These are phyloP conservation scores for Hypomecis atomaria DNA, from an alignment of 2,888 invertebrate genomes.

Conservation along the genomic window DNA sequence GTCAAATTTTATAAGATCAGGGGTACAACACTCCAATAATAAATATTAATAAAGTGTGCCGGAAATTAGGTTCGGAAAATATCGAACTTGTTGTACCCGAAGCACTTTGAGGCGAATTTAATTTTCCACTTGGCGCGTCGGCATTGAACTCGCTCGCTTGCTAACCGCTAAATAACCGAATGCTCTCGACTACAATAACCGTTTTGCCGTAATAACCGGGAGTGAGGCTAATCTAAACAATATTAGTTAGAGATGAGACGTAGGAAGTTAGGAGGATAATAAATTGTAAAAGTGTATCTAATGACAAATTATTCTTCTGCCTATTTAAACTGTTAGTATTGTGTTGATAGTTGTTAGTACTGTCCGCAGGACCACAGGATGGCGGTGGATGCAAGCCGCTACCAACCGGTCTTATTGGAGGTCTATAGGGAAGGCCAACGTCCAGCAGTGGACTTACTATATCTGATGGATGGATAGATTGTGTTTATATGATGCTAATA, in stretches of 20 bases:
- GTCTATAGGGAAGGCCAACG: too few relatives aligned
- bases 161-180: constrained; percentile 44
- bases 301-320: too few relatives aligned
- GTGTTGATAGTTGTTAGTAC: too few relatives aligned
- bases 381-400: too few relatives aligned
- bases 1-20: constrained; percentile 1
- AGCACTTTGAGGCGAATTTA: constrained; percentile 36
- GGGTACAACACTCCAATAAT: constrained; percentile 16
- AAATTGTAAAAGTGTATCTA: too few relatives aligned
- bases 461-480: too few relatives aligned
- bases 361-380: too few relatives aligned
- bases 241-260: constrained; percentile 28
- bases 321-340: too few relatives aligned
- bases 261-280: too few relatives aligned
- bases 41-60: constrained; percentile 22
- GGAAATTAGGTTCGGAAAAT: constrained; percentile 26
- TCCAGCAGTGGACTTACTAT: too few relatives aligned
- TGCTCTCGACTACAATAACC: constrained; percentile 36
- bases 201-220: constrained; percentile 36
- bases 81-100: constrained; percentile 29
- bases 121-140: constrained; percentile 40
- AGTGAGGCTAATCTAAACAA: constrained; percentile 48
- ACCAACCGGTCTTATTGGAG: too few relatives aligned
- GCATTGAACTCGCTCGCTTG: constrained; percentile 37
- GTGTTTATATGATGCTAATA: too few relatives aligned